phyloP scores from a whole-genome alignment of 1,140 invertebrate species.

The Ooceraea biroi region DNA sequence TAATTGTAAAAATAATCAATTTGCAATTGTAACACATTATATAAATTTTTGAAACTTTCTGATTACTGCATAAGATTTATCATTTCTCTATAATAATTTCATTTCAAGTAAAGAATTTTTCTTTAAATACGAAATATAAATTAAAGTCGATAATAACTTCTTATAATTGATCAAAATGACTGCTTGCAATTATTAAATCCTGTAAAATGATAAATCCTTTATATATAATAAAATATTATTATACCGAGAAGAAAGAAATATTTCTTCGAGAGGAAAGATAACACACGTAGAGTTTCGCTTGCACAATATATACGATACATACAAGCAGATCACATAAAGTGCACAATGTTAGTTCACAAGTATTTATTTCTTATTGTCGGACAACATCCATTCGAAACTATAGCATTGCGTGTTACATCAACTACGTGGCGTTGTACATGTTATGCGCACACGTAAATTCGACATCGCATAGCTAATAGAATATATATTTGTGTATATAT shows the following conservation, averaged over 20 bases:
- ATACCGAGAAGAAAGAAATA: background rate
- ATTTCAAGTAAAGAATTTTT: too few relatives aligned
- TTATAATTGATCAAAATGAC: too few relatives aligned
- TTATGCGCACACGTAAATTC: constrained; percentile 57
- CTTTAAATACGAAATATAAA: too few relatives aligned
- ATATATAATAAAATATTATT: background rate
- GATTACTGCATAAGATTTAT: too few relatives aligned
- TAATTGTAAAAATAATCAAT: constrained; percentile 16
- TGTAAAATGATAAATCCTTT: background rate
- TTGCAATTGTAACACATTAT: constrained; percentile 2
- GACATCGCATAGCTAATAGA: constrained; percentile 24
- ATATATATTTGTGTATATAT: constrained; percentile 48
- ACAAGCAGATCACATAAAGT: constrained; percentile 1
- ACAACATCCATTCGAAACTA: constrained; percentile 75
- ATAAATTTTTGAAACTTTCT: background rate
- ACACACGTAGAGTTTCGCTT: background rate
- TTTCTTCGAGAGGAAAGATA: background rate
- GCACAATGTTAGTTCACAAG: constrained; percentile 69
- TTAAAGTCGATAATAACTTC: too few relatives aligned
- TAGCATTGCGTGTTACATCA: constrained; percentile 49
- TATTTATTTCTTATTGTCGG: constrained; percentile 80
- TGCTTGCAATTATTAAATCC: background rate
- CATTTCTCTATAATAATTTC: too few relatives aligned
- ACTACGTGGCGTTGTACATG: constrained; percentile 51
- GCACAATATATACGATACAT: background rate